Conservation (phyloP, 2,888 invertebrate species). For the Drosophila ustulata region DNA sequence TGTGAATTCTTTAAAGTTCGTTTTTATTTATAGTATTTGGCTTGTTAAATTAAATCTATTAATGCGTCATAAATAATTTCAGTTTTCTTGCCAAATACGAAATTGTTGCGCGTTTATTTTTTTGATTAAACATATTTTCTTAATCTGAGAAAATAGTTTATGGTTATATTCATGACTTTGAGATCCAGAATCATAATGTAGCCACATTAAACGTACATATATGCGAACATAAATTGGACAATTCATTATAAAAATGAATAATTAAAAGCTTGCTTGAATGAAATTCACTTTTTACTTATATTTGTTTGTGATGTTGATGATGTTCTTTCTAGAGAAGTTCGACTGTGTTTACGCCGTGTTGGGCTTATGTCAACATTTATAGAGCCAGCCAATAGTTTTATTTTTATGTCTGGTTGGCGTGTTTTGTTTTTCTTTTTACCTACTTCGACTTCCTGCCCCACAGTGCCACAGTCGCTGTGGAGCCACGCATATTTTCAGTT, state of each 20-base stretch:
- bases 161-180: constrained; percentile 9
- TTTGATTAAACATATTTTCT: constrained; percentile 13
- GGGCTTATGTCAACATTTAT: constrained; percentile 9
- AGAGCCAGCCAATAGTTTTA: constrained; percentile 29
- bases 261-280: not conserved
- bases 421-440: constrained; percentile 35
- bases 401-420: constrained; percentile 65
- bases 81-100: constrained; percentile 2
- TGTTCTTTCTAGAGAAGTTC: constrained; percentile 8
- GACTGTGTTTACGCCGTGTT: constrained; percentile 10
- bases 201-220: not conserved
- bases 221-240: constrained; percentile 1
- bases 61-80: not conserved
- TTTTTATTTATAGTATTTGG: not conserved
- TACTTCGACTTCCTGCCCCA: not conserved
- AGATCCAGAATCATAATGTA: not conserved
- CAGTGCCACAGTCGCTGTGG: constrained; percentile 45
- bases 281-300: not conserved
- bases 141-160: constrained; percentile 33
- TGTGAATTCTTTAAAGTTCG: not conserved
- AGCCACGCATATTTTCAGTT: constrained; percentile 64
- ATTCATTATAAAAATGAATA: not conserved
- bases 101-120: not conserved
- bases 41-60: not conserved
- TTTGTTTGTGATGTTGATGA: not conserved